Evolutionary conservation across 2,797 vertebrate genomes (phyloP), one percentile per base, ranked within the genome.

Genomic region (Xenops minutus): DNA sequence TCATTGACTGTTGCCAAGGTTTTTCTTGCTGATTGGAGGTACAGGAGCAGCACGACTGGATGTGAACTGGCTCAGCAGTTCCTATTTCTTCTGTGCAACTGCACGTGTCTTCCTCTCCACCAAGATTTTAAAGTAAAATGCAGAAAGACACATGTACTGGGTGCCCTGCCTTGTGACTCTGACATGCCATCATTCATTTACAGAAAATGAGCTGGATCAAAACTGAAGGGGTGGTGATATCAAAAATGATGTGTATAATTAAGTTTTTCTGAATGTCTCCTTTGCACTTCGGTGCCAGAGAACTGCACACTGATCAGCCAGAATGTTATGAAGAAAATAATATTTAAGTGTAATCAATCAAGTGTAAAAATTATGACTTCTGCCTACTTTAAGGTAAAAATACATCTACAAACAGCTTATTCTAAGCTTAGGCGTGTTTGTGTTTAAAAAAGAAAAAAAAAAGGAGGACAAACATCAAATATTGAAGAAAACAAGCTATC

Each of bases 401-500:
- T 54, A 36, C 7, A 4, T 62, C 46, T 73, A 58, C 29, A 36
- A 86, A 85, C 54, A 37, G 16, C 56, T 79, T 86, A n/a, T 73
- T 86, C 22, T 34, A 71, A 81, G 66, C 27, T 56, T 83, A 88
- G 66, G 34, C n/a, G 14, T 67, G 24, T 49, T 23, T 79, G 16
- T 43, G 26, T 59, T 82, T 4, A 13, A 87, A 91, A 89, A 83
- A 64, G 9, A 64, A 69, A 16, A 43, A 49, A 51, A 24, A 79
- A n/a, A 17, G 1, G 2, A 80, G 41, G 61, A 74, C 23, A 43
- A 82, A 73, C 29, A 63, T 59, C 41, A 37, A 61, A 71, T 63
- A 78, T 51, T n/a, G 55, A 82, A 83, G 81, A 88, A 95, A 96
- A 92, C 55, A 96, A 85, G 74, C 19, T 63, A 48, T 80, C 66